These are phyloP conservation scores for Florisuga fusca DNA, from an alignment of 2,797 vertebrate genomes.

Conservation along the genomic window DNA sequence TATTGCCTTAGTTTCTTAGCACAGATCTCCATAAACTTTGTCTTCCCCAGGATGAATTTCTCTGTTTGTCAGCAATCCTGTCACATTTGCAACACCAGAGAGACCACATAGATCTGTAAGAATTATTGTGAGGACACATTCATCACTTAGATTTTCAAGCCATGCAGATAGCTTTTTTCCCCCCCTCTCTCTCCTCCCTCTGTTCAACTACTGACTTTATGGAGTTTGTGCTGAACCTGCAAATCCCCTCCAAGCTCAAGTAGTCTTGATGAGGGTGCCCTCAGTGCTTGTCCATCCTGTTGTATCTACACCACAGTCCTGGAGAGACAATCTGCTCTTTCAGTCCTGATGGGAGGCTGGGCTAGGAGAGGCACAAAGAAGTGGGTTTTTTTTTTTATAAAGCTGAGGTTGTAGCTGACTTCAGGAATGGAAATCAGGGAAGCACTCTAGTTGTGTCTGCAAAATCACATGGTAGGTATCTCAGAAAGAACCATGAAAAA, in stretches of 20 bases:
- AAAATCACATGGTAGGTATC: neutral
- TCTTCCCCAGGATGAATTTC: neutral
- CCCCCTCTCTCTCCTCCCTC: neutral
- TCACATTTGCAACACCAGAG: neutral
- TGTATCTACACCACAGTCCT: neutral
- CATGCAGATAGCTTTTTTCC: neutral
- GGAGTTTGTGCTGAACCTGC: neutral
- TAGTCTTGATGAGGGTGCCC: neutral
- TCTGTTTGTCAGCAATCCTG: neutral
- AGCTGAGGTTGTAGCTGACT: neutral
- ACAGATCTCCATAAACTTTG: neutral
- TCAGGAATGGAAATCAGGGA: neutral
- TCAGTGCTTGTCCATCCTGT: neutral
- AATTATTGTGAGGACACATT: constrained; percentile 3
- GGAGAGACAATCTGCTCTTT: neutral
- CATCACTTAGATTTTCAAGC: neutral
- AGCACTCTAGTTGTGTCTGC: fast-evolving
- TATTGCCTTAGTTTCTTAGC: neutral
- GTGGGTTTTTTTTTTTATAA: neutral
- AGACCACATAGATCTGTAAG: neutral
- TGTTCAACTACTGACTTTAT: neutral
- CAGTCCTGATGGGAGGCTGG: neutral
- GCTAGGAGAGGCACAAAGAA: neutral
- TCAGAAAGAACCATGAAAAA: neutral
- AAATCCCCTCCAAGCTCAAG: neutral